These are phyloP conservation scores for Hephaestus fuliginosus DNA, from an alignment of 2,797 vertebrate species.

Conservation along the genomic window DNA sequence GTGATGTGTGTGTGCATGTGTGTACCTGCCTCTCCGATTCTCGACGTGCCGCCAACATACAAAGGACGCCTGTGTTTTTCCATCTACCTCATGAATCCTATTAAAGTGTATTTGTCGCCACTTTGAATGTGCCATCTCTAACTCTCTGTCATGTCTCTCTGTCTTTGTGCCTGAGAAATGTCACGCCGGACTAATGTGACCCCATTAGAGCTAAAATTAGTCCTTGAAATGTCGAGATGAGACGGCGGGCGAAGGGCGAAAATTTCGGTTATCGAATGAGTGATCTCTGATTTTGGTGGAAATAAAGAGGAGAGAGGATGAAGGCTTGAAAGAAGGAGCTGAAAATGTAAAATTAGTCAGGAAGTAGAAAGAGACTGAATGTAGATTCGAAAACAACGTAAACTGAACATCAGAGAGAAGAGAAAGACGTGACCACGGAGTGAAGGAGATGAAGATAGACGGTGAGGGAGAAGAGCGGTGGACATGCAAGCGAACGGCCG, in stretches of 20 bases:
- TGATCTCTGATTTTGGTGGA: not conserved
- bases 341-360: not conserved
- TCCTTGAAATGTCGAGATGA: slow-evolving; percentile 1
- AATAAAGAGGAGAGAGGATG: not conserved
- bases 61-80: slow-evolving; percentile 30
- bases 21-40: slow-evolving; percentile 24
- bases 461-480: not conserved
- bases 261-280: not conserved
- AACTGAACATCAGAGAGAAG: slow-evolving; percentile 1
- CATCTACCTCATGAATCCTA: slow-evolving; percentile 19
- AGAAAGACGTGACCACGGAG: not conserved
- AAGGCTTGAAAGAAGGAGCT: not conserved
- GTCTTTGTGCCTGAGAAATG: slow-evolving; percentile 10
- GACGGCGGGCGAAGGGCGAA: not conserved
- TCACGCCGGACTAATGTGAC: slow-evolving; percentile 12
- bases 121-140: slow-evolving; percentile 34
- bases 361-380: not conserved
- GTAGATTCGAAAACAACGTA: not conserved
- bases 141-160: slow-evolving; percentile 17
- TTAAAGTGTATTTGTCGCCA: slow-evolving; percentile 20
- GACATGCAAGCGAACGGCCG: slow-evolving; percentile 22
- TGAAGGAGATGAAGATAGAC: slow-evolving; percentile 3
- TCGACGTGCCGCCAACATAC: not conserved
- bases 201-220: slow-evolving; percentile 38
- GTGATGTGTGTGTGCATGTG: slow-evolving; percentile 5